Conservation (phyloP, 2,888 invertebrate species). For the Chrysodeixis includens region DNA sequence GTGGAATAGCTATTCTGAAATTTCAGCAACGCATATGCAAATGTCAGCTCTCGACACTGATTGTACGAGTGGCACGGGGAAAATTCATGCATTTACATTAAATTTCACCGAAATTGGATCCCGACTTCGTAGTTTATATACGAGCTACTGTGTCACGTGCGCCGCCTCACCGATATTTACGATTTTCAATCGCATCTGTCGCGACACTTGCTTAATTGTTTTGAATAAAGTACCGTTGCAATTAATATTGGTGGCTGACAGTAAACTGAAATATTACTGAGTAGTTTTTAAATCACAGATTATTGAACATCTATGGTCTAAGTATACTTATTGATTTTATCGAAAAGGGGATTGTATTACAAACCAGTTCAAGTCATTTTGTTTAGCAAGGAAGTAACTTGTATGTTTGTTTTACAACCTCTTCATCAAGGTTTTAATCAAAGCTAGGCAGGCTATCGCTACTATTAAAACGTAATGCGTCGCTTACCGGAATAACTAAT, state of each 20-base stretch:
- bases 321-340: too few relatives aligned
- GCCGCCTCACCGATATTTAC: slow-evolving; percentile 79
- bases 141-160: slow-evolving; percentile 79
- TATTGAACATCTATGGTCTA: too few relatives aligned
- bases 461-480: slow-evolving; percentile 67
- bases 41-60: slow-evolving; percentile 89
- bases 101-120: slow-evolving; percentile 87
- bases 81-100: slow-evolving; percentile 89
- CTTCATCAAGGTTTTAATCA: slow-evolving; percentile 75
- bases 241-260: slow-evolving; percentile 12
- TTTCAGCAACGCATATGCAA: slow-evolving; percentile 88
- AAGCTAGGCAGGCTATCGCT: slow-evolving; percentile 68
- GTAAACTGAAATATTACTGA: neutral
- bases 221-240: slow-evolving; percentile 12
- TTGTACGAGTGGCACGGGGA: slow-evolving; percentile 87
- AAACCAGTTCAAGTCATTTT: neutral
- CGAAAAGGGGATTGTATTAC: too few relatives aligned
- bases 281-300: too few relatives aligned
- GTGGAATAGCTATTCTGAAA: slow-evolving; percentile 85
- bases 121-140: slow-evolving; percentile 82
- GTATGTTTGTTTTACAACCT: slow-evolving; percentile 56
- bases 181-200: slow-evolving; percentile 83
- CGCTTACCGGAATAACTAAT: slow-evolving; percentile 79
- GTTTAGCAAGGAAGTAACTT: slow-evolving; percentile 16
- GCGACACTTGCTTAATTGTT: slow-evolving; percentile 54